A percentile compares a stretch with the other conserved stretches of the same genome.
phyloP scores from a whole-genome alignment of 2,888 invertebrate species.

The Caenorhabditis sulstoni region DNA sequence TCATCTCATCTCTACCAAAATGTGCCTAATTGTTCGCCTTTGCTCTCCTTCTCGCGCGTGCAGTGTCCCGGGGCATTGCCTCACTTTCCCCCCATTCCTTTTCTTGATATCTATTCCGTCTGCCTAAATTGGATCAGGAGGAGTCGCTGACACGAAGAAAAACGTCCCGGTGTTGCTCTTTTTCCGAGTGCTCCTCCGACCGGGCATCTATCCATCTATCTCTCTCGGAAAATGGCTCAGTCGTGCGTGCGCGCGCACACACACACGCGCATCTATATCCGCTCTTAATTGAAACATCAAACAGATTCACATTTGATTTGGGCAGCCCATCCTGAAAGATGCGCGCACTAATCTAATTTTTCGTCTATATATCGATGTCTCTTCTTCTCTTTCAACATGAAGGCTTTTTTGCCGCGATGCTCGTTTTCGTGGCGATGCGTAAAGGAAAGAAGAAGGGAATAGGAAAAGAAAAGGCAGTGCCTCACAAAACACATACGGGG shows the following conservation, averaged over 20 bases:
- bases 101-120: conserved; percentile 39
- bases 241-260: conserved; percentile 18
- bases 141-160: conserved; percentile 25
- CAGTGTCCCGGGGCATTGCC: not conserved
- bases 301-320: conserved; percentile 59
- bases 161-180: conserved; percentile 54
- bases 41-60: not conserved
- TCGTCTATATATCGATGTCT: conserved; percentile 52
- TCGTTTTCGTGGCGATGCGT: conserved; percentile 29
- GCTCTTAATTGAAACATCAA: conserved; percentile 57
- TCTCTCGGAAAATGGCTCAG: conserved; percentile 1
- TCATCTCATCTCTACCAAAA: not conserved
- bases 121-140: conserved; percentile 39
- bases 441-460: conserved; percentile 11
- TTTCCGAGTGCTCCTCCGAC: conserved; percentile 28
- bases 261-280: conserved; percentile 10
- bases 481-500: conserved; percentile 18
- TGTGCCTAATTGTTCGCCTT: conserved; percentile 7
- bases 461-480: conserved; percentile 27
- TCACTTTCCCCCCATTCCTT: conserved; percentile 14
- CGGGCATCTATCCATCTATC: conserved; percentile 3
- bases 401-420: conserved; percentile 27
- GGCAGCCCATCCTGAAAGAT: conserved; percentile 42
- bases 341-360: conserved; percentile 55
- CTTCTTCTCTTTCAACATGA: conserved; percentile 18